Base-by-base conservation (phyloP, 2,797 vertebrate genomes). In the Brotula barbata region DNA sequence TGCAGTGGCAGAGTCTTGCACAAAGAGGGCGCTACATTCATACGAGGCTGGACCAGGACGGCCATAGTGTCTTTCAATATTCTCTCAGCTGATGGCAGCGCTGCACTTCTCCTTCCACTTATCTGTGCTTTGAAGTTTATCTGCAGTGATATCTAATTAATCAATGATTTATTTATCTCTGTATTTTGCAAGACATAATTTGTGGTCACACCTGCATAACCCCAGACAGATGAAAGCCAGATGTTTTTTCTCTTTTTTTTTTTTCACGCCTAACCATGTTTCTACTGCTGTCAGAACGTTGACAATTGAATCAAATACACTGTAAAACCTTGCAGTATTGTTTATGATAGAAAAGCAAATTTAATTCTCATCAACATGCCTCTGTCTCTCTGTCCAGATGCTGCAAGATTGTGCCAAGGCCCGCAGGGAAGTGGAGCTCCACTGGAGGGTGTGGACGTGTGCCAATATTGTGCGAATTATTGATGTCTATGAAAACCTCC, bases 401-500 rank as follows among this genome's bases (percentile, higher is more conserved):
- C 89, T 98, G 54, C 93, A 94, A 0, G 96, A 98, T 61, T 94
- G 84, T 47, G 93, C 94, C 12, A 98, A 96, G 85, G 93, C 95
- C 51, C 86, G 95, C 19, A 92, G 93, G 61, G 96, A 98, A 43
- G 93, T 95, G 0, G 96, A 97, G 21, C 92, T 96, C 79, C 96
- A 98, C 69, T 95, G 93, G 90, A 78, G 92, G 72, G 95, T 91
- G 2, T 97, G 95, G 0, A 92, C 92, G 0, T 94, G 95, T 28
- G 94, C 94, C 9, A 92, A 94, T 83, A 94, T 98, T 0, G 96
- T 98, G 40, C 86, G 80, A 3, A 93, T 97, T 54, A 87, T 95
- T 68, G 93, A 91, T 51, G 90, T 97, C 44, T 98, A 96, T 43
- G 96, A 98, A 84, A 97, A 98, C 70, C 92, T 96, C 81, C 91